Evolutionary conservation across 2,113 vertebrate species (phyloP), one percentile per base, ranked within the genome.

Genomic region (Psammodynastes pulverulentus): DNA sequence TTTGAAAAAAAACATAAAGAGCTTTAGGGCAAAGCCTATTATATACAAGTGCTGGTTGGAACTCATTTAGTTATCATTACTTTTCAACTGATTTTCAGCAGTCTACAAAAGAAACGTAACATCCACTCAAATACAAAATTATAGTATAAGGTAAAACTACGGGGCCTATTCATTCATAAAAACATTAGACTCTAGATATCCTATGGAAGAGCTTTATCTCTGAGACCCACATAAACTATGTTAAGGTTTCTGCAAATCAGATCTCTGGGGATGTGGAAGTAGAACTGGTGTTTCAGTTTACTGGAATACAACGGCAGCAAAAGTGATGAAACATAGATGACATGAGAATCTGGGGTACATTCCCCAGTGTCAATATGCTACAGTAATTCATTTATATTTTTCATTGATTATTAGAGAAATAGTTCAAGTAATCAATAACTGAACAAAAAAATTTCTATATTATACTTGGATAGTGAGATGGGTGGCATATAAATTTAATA

Each of bases 81-180:
- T 7, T 89, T 67, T 45, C 21, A 56, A 24, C 5, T 94, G 34
- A 0, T 89, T 56, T 79, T 43, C 72, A 79, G 34, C 17, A 39
- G 34, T 79, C 43, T 79, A 9, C 72, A 79, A 79, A 39, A 79
- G 34, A 79, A 79, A 43, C 7, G 7, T 8, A 79, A 79, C 72
- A 79, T 79, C 34, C 72, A 19, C 72, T 79, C 72, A 43, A 79
- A 17, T 39, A 43, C 17, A 79, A 79, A 79, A 79, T 34, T 34
- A 67, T 92, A 95, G 86, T 86, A 49, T 0, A 94, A 92, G 46
- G 23, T 91, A 92, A 89, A 3, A 29, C 88, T 0, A 23, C 58
- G 39, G 3, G 7, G 12, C 15, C 79, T 12, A 84, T 23, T 52
- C 91, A 39, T 88, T 15, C 72, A 79, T 79, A 79, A 79, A 79